phyloP scores from a whole-genome alignment of 2,888 invertebrate genomes.

The Napeogenes sylphis region DNA sequence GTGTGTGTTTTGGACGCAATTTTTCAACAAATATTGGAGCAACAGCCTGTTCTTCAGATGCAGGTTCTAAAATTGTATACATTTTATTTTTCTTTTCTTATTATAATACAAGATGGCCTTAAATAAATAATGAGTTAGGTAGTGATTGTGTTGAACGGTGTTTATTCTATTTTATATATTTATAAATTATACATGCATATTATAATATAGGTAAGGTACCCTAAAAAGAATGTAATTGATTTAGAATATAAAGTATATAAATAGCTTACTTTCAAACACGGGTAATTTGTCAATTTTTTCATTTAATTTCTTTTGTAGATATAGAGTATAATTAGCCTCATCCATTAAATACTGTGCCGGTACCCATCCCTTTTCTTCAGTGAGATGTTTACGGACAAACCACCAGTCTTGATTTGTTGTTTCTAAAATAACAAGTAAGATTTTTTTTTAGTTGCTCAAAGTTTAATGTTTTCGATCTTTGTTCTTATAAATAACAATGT shows the following conservation, averaged over 20 bases:
- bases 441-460: conserved; percentile 2
- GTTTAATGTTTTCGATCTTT: background rate
- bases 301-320: conserved; percentile 91
- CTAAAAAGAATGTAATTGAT: background rate
- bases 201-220: background rate
- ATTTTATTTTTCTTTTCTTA: background rate
- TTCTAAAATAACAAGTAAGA: conserved; percentile 64
- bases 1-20: conserved; percentile 88
- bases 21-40: conserved; percentile 93
- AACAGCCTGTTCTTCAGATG: conserved; percentile 84
- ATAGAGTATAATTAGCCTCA: conserved; percentile 86
- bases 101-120: no score
- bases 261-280: conserved; percentile 91
- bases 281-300: conserved; percentile 95
- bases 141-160: no score
- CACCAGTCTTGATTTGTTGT: conserved; percentile 94
- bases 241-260: background rate
- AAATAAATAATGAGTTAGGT: no score
- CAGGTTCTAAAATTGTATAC: conserved; percentile 80
- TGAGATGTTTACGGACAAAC: conserved; percentile 92
- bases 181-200: no score
- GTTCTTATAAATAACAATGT: conserved; percentile 9
- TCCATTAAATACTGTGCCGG: conserved; percentile 92
- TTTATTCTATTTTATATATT: no score
- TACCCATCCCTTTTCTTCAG: conserved; percentile 96